These are phyloP conservation scores for Sisor rabdophorus DNA, from an alignment of 2,113 vertebrate genomes.

Conservation along the genomic window DNA sequence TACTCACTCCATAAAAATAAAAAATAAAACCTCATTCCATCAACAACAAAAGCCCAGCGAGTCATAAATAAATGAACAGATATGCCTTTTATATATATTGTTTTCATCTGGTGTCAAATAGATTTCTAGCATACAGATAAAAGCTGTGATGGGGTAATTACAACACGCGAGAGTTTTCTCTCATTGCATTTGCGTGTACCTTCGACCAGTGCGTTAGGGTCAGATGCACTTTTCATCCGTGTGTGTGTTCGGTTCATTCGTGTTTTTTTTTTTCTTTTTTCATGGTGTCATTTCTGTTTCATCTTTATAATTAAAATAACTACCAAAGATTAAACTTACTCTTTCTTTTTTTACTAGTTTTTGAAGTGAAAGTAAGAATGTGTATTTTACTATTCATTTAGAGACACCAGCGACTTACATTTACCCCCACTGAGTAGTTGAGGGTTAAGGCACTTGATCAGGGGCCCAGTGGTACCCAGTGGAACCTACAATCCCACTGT, in stretches of 20 bases:
- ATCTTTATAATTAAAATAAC: background rate
- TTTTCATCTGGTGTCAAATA: conserved; percentile 64
- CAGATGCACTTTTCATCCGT: background rate
- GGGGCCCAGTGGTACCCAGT: too few relatives aligned
- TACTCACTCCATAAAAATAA: conserved; percentile 42
- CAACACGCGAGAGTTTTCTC: conserved; percentile 43
- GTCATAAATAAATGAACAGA: conserved; percentile 60
- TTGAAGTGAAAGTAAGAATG: background rate
- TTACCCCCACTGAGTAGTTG: too few relatives aligned
- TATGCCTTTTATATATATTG: conserved; percentile 58
- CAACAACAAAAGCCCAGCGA: conserved; percentile 24
- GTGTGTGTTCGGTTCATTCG: background rate
- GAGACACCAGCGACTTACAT: too few relatives aligned
- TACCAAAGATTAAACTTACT: background rate
- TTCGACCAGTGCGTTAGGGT: conserved; percentile 10
- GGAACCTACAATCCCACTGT: too few relatives aligned
- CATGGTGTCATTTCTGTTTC: background rate
- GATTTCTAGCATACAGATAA: conserved; percentile 55
- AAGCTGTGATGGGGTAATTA: conserved; percentile 68
- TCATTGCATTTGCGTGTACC: background rate
- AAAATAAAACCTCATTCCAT: background rate
- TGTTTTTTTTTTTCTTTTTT: background rate
- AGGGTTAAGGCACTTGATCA: too few relatives aligned
- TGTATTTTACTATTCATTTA: too few relatives aligned
- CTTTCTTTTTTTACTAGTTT: background rate